These are phyloP conservation scores for Enteromius fasciolatus DNA, from an alignment of 2,797 vertebrate species.

Conservation along the genomic window DNA sequence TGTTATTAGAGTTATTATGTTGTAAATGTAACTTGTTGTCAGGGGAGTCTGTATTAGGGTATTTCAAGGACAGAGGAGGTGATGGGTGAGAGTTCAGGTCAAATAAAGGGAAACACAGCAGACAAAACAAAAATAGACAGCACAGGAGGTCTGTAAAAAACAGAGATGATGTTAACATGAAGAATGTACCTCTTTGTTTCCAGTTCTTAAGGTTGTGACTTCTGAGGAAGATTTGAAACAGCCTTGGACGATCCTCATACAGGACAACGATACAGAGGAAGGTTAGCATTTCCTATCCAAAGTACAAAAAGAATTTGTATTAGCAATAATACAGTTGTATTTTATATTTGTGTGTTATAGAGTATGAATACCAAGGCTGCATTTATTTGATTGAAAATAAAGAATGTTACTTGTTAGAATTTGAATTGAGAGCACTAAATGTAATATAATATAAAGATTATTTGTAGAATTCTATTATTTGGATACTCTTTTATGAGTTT, in stretches of 20 bases:
- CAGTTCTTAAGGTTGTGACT: conserved; percentile 68
- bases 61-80: conserved; percentile 36
- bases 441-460: neutral
- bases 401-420: neutral
- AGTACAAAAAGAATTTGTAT: neutral
- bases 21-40: conserved; percentile 39
- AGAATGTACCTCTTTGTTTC: conserved; percentile 42
- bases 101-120: conserved; percentile 42
- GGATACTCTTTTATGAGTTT: neutral
- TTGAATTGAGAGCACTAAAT: too few species aligned
- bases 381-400: neutral
- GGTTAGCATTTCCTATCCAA: conserved; percentile 40
- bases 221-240: conserved; percentile 62
- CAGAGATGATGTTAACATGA: conserved; percentile 29
- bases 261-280: conserved; percentile 55
- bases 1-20: conserved; percentile 32
- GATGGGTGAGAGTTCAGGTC: conserved; percentile 40
- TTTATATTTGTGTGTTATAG: neutral
- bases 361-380: too few species aligned
- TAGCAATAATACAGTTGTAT: neutral
- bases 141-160: neutral
- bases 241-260: conserved; percentile 68
- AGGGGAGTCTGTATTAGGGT: conserved; percentile 19
- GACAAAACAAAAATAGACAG: conserved; percentile 31
- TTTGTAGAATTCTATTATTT: neutral